Base-by-base conservation (phyloP, 2,797 vertebrate species). In the Neosilurus mollespiculum region DNA sequence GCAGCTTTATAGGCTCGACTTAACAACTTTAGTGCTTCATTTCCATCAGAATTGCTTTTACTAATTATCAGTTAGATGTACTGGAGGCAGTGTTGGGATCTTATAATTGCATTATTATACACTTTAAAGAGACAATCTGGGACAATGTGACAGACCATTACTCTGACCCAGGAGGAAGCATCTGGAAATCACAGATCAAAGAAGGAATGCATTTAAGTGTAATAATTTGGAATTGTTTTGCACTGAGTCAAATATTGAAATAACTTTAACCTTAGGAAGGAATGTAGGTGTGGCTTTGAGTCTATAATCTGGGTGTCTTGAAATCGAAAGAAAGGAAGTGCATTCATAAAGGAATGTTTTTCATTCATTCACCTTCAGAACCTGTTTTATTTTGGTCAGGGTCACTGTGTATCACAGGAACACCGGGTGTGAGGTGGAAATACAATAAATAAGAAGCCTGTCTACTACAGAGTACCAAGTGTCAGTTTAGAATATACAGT, bases 211-310 rank as follows among this genome's bases (percentile, higher is more conserved):
- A 18, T 77, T 37, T 77, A 20, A 61, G 20, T 58, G 24, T 22
- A 58, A 75, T 78, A 69, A 30, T 30, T 30, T 66, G 9, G 64
- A 30, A 30, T 37, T 85, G 75, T 82, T 58, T 49, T 62, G 59
- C 18, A 20, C 26, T 34, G 54, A 59, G 30, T 10, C 18, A 59
- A 0, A 61, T 9, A 61, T 10, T 34, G 22, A n/a, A 43, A 49
- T 71, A 5, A 64, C 62, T 26, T 64, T 64, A 66, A 15, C 24
- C 10, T 26, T 15, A 65, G 14, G 5, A 65, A 24, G 22, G 22
- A 62, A 24, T 11, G 9, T n/a, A 11, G 22, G 22, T 62, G 22
- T 62, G 59, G 22, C 59, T 62, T 62, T n/a, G 22, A n/a, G 59
- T 9, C 59, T 12, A 3, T 62, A 62, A 62, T 62, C 9, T 65